Base-by-base conservation (phyloP, 2,797 vertebrate genomes). In the Naso thynnoides region DNA sequence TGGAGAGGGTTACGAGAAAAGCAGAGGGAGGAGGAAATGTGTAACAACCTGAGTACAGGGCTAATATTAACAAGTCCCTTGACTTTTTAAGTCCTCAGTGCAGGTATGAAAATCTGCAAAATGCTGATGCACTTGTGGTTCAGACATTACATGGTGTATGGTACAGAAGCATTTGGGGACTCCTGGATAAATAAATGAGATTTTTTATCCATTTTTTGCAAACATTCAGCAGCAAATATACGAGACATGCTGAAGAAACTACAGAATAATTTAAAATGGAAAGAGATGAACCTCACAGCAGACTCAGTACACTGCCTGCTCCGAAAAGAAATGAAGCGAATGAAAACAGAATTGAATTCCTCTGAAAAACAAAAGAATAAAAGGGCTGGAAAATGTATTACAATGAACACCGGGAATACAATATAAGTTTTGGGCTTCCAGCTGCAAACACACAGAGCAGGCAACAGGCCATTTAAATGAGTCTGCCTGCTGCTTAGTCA, bases 291-390 rank as follows among this genome's bases (percentile, higher is more conserved):
- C 73, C 79, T 86, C 75, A 18, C 73, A 60, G 74, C 21, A 65
- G 83, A 88, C 71, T 79, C 75, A 64, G 64, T 53, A 49, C 77
- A 59, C 77, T 41, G 78, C 36, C 79, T 63, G 50, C 62, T 48
- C 65, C 83, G 76, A 80, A 83, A 82, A 81, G 82, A 88, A 89
- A 92, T 78, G 79, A 74, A 90, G 90, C 71, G 71, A 88, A 88
- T 62, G 72, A 91, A 91, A 90, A 82, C 73, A 83, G 70, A 85
- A 88, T 88, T 88, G 81, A 89, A 89, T 90, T 89, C 81, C 64
- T 78, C 66, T 70, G 8, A 89, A 91, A 91, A 88, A 78, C 24
- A 57, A 73, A 61, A 81, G 66, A 87, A 86, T 82, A 82, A 89
- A 80, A 76, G 58, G 67, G 54, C 41, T 9, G 39, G 45, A 73